Evolutionary conservation across 2,888 invertebrate genomes (phyloP), one percentile per base, ranked within the genome.

Genomic region (Ormyrus labotus): DNA sequence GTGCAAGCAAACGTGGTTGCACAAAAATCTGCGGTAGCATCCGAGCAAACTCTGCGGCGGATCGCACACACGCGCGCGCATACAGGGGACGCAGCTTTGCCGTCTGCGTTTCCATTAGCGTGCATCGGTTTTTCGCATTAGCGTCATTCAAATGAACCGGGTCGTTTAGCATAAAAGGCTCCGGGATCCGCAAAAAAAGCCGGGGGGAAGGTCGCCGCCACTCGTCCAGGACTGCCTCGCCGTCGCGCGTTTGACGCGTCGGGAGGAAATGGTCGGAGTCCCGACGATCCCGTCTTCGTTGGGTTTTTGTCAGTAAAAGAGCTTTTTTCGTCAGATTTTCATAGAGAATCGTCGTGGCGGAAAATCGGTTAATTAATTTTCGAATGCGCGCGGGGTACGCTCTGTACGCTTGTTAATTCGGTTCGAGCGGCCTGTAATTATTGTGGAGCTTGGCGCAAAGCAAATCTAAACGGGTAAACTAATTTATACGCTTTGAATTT

Each of bases 81-180:
- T 6, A 60, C 13, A 45, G 10, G 10, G 7, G n/a, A 48, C 7
- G 13, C 45, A 13, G n/a, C 11, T 11, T 55, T 53, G 50, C 55
- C 65, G 64, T 63, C 74, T 48, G 50, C 13, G 51, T 85, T 87
- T 88, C 87, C 89, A 90, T 90, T 90, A 90, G 89, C 87, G 88
- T 88, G 89, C 89, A 90, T 90, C 89, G 88, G 89, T 90, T 90
- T 90, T 89, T 89, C 88, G 87, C 90, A 90, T 90, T 90, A 89
- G 88, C 87, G 86, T 87, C 88, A 90, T 90, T 90, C 89, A 89
- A 90, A 90, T 90, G 89, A 89, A 89, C 86, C 86, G 85, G 83
- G 81, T 19, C 87, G 86, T 88, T 90, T 90, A 89, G 88, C 89
- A 89, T 90, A 89, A 90, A 90, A 90, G 90, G 86, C 86, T 85